These are phyloP conservation scores for Monoplex corrugatus DNA, from an alignment of 2,888 invertebrate species.

Conservation along the genomic window DNA sequence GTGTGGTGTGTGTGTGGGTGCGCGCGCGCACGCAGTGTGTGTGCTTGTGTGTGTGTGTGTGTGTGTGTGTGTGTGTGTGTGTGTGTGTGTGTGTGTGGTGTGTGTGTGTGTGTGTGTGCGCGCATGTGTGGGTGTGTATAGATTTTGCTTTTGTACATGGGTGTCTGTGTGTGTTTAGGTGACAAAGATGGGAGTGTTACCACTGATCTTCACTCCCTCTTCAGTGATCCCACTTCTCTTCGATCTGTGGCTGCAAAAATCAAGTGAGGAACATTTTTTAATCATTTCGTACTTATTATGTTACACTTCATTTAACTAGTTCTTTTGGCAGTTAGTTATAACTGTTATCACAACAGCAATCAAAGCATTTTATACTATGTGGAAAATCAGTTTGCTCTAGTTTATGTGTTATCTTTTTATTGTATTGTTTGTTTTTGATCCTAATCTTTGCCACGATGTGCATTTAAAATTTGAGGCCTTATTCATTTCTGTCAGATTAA, in stretches of 20 bases:
- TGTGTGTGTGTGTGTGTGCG: neutral
- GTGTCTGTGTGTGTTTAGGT: conserved; percentile 46
- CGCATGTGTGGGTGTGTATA: neutral
- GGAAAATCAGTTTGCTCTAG: too few relatives aligned
- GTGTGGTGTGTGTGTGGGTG: neutral
- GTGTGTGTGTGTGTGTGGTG: neutral
- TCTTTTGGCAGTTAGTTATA: too few relatives aligned
- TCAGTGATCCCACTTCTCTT: conserved; percentile 69
- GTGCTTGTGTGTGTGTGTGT: neutral
- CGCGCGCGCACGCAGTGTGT: too few relatives aligned
- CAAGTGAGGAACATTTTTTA: conserved; percentile 63
- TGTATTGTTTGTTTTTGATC: too few relatives aligned
- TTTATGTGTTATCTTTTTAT: too few relatives aligned
- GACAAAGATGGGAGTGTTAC: conserved; percentile 69
- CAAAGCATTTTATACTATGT: too few relatives aligned
- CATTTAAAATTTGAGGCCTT: too few relatives aligned
- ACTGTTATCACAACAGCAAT: too few relatives aligned
- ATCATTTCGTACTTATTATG: too few relatives aligned
- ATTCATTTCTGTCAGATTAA: too few relatives aligned
- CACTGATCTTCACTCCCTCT: conserved; percentile 72
- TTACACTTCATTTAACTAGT: too few relatives aligned
- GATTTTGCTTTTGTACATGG: neutral
- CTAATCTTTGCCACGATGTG: too few relatives aligned
- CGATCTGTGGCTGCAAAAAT: conserved; percentile 76
- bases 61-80: neutral